These are phyloP conservation scores for Azemiops feae DNA, from an alignment of 2,113 vertebrate species.

Conservation along the genomic window DNA sequence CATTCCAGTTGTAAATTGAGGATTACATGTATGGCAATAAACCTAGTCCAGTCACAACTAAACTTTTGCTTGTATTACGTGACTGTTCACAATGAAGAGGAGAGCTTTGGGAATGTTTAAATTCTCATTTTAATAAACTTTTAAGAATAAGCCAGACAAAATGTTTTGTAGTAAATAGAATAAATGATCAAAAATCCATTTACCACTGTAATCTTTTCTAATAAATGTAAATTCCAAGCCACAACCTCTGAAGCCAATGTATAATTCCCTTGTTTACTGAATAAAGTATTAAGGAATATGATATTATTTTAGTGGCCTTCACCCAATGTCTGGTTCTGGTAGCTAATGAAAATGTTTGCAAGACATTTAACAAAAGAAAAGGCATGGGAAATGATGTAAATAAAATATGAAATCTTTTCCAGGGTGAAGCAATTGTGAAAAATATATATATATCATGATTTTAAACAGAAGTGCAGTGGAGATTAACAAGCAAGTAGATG, in stretches of 20 bases:
- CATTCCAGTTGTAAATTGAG: not conserved
- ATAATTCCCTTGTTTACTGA: constrained; percentile 43
- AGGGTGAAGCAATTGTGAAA: not conserved
- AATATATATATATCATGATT: not conserved
- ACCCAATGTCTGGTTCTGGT: constrained; percentile 3
- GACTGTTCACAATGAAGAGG: not conserved
- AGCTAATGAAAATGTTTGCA: not conserved
- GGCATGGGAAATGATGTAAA: not conserved
- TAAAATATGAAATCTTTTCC: constrained; percentile 1
- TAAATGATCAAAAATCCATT: not conserved
- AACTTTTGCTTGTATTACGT: not conserved
- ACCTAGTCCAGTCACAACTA: not conserved
- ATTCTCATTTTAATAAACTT: not conserved
- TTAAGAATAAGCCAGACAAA: not conserved
- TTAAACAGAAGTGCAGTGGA: not conserved
- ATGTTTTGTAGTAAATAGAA: not conserved
- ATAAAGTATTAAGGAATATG: constrained; percentile 32
- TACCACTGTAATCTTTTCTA: not conserved
- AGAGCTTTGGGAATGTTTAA: not conserved
- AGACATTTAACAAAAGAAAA: constrained; percentile 29
- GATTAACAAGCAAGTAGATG: no score
- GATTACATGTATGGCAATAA: not conserved
- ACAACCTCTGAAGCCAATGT: constrained; percentile 40
- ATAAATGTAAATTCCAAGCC: constrained; percentile 29
- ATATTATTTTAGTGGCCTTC: constrained; percentile 17